These are phyloP conservation scores for Oenanthe melanoleuca DNA, from an alignment of 2,113 vertebrate species.

Conservation along the genomic window DNA sequence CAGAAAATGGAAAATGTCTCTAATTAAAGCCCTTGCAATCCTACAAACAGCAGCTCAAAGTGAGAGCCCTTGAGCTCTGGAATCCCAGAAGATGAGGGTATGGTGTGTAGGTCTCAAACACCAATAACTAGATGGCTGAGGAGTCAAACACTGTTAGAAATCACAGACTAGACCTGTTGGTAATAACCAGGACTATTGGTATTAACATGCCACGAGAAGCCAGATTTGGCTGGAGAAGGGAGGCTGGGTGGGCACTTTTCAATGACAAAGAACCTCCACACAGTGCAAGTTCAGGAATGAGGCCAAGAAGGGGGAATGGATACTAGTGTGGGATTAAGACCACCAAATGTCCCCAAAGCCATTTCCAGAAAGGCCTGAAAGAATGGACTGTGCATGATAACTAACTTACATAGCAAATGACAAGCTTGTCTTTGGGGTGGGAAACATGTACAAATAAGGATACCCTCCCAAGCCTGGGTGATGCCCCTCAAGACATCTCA, in stretches of 20 bases:
- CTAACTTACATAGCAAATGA: not conserved
- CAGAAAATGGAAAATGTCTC: not conserved
- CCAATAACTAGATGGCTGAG: not conserved
- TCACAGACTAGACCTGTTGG: not conserved
- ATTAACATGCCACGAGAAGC: not conserved
- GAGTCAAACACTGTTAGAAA: not conserved
- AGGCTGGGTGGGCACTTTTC: not conserved
- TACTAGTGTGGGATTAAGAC: not conserved
- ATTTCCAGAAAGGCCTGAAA: not conserved
- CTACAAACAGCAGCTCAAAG: not conserved
- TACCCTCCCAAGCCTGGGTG: not conserved
- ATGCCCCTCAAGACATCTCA: not conserved
- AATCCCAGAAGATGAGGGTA: not conserved
- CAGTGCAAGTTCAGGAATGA: not conserved
- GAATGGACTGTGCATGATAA: fast-evolving
- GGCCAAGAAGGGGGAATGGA: not conserved
- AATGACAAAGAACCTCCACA: not conserved
- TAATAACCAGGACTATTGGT: not conserved
- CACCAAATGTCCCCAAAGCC: not conserved
- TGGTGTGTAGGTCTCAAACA: not conserved
- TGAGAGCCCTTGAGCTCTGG: not conserved
- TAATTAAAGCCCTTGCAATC: not conserved
- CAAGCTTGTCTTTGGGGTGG: not conserved
- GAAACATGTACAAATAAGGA: not conserved
- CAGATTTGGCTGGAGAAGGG: not conserved